These are phyloP conservation scores for Centrocercus urophasianus DNA, from an alignment of 2,113 vertebrate species.

Conservation along the genomic window DNA sequence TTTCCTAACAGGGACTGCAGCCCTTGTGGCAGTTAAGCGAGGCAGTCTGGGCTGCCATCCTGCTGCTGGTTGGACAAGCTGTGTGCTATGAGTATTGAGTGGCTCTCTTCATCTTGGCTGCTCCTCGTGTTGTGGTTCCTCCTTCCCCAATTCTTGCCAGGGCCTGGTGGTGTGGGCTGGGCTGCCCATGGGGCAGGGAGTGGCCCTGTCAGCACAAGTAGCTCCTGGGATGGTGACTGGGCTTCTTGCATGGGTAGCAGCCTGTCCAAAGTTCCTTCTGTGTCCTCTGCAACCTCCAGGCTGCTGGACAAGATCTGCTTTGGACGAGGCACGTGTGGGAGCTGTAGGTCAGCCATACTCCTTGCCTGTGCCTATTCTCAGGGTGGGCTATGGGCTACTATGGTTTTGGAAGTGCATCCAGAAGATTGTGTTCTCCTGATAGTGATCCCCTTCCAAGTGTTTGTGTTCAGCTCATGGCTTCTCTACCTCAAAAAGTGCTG, in stretches of 20 bases:
- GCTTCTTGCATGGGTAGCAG: fast-evolving
- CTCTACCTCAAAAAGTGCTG: fast-evolving
- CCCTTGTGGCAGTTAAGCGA: not conserved
- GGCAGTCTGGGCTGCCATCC: conserved; percentile 7
- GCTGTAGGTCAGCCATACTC: fast-evolving
- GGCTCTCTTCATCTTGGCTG: not conserved
- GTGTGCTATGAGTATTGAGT: not conserved
- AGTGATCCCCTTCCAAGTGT: too few species aligned
- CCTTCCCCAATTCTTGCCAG: not conserved
- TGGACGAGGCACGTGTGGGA: not conserved
- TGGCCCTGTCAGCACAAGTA: not conserved
- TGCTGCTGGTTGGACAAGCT: not conserved
- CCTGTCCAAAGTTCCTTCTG: not conserved
- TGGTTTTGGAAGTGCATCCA: not conserved
- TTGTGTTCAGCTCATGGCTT: too few species aligned
- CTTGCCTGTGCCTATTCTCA: not conserved
- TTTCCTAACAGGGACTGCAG: not conserved
- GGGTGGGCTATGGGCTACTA: not conserved
- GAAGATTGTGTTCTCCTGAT: fast-evolving
- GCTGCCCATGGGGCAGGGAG: fast-evolving
- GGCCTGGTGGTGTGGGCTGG: fast-evolving
- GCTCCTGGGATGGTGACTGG: fast-evolving
- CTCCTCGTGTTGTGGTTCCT: not conserved
- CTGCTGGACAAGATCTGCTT: fast-evolving
- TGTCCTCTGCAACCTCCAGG: not conserved